Base-by-base conservation (phyloP, 1,140 invertebrate genomes). In the Apis laboriosa region DNA sequence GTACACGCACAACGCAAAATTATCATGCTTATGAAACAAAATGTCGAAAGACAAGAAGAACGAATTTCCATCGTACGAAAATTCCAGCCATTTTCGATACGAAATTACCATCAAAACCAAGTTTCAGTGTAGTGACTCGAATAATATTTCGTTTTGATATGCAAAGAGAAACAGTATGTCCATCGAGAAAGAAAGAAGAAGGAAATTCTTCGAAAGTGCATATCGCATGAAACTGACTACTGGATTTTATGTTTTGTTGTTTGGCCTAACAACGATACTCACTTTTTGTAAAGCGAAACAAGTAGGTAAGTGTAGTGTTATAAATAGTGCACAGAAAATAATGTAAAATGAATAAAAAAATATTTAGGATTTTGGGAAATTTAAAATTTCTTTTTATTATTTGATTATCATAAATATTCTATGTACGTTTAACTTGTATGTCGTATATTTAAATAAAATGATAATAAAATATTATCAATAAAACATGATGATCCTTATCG, bases 121-220 rank as follows among this genome's bases (percentile, higher is more conserved):
- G 21, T 64, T 83, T 24, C 60, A 28, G 67, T 21, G 21, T 4
- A 28, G 9, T 61, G 58, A 67, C 49, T 68, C 19, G 63, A 58
- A 53, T 43, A 17, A 49, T 9, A 28, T 63, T 49, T 76, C 19
- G 53, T 61, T 56, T 53, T 76, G 83, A 80, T 84, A 67, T 81
- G 60, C 67, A 49, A 78, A 34, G 7, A 24, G 5, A 21, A 28
- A 67, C 77, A 84, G 77, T 55, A 84, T 84, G 82, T 84, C 49
- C 58, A 66, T 72, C 81, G 77, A 83, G 77, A 72, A 72, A 17
- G 34, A 66, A 51, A 15, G 15, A 66, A 53, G 34, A 53, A 58
- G 34, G 19, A 75, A 79, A 66, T 76, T 68, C 55, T 53, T 76
- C 21, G 55, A 68, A 17, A 34, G 24, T 51, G 61, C 53, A 15